Evolutionary conservation across 2,888 invertebrate species (phyloP).

Genomic region (Leptopterna dolabrata): DNA sequence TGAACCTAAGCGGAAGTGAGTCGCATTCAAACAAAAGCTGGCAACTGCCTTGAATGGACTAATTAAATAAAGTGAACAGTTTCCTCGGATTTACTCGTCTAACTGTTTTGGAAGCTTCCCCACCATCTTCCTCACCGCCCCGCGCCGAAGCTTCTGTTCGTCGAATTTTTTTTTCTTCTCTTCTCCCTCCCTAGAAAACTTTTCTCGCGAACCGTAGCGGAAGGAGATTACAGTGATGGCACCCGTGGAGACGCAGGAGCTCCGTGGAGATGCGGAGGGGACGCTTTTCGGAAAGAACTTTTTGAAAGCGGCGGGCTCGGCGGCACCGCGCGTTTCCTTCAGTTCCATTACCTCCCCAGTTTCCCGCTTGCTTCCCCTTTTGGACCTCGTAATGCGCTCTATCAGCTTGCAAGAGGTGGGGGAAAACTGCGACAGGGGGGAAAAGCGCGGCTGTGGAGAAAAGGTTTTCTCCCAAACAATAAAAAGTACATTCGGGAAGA

Average conservation of each 20-base stretch:
- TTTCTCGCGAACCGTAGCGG: constrained; percentile 9
- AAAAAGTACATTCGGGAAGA: constrained; percentile 32
- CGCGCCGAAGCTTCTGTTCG: constrained; percentile 28
- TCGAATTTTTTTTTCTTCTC: constrained; percentile 28
- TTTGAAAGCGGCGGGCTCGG: background rate
- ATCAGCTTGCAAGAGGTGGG: background rate
- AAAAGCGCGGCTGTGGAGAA: too few species aligned
- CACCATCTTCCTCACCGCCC: background rate
- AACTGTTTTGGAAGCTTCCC: background rate
- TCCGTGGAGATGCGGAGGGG: background rate
- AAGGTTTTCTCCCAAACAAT: constrained; percentile 15
- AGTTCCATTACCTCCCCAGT: constrained; percentile 30
- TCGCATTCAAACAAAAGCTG: constrained; percentile 23
- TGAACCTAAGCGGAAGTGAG: background rate
- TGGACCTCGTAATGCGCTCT: constrained; percentile 12
- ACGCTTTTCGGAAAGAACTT: constrained; percentile 37
- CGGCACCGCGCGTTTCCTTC: background rate
- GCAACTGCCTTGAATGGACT: constrained; percentile 20
- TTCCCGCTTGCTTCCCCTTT: background rate
- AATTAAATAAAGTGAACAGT: constrained; percentile 37
- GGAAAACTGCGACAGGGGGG: too few species aligned
- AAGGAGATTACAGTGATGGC: constrained; percentile 56
- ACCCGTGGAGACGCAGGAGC: background rate
- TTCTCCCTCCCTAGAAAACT: background rate
- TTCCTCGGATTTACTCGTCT: constrained; percentile 2